Evolutionary conservation across 2,113 vertebrate species (phyloP).

Genomic region (Mormoops blainvillei): DNA sequence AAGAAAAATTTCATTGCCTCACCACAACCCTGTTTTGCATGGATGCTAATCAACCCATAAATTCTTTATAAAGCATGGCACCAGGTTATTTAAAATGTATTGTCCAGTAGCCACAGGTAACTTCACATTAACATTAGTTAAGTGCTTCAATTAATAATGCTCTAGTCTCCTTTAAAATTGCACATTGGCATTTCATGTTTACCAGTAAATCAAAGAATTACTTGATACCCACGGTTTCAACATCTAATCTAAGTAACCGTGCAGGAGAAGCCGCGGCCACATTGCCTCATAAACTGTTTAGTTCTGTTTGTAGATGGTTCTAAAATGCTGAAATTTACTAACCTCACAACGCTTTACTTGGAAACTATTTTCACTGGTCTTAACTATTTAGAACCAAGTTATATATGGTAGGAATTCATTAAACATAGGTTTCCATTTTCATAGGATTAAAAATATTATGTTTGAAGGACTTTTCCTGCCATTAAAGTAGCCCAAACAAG

Average conservation of each 20-base stretch:
- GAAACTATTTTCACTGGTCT: background rate
- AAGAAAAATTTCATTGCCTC: background rate
- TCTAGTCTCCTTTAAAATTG: background rate
- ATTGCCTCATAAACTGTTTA: background rate
- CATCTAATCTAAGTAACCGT: background rate
- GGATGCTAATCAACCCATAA: constrained; percentile 21
- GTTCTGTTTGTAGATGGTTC: background rate
- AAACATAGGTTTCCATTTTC: background rate
- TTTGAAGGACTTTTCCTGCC: background rate
- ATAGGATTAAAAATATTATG: background rate
- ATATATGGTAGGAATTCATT: background rate
- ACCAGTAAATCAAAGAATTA: background rate
- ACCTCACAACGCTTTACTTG: background rate
- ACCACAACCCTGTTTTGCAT: constrained; percentile 22
- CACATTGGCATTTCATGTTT: background rate
- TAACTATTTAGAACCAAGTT: background rate
- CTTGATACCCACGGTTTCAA: background rate
- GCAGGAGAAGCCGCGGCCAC: background rate
- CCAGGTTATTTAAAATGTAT: background rate
- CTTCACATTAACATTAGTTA: background rate
- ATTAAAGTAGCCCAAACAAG: background rate
- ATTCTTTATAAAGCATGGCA: constrained; percentile 35
- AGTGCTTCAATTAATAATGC: constrained; percentile 10
- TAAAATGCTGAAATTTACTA: background rate
- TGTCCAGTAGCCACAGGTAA: background rate